phyloP scores from a whole-genome alignment of 2,888 invertebrate genomes.

The Parnassius orleans region DNA sequence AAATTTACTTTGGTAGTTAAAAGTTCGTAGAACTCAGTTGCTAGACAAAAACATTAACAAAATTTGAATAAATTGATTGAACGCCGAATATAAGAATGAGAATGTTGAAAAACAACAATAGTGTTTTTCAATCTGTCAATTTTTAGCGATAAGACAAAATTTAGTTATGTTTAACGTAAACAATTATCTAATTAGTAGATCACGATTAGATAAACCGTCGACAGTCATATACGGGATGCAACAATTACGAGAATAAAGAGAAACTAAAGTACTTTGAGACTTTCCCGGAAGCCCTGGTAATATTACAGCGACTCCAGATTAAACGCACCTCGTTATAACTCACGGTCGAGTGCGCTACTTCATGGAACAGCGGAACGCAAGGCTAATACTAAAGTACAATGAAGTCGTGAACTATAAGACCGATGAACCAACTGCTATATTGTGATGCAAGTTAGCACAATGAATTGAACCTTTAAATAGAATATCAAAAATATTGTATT shows the following conservation, averaged over 20 bases:
- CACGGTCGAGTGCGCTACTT: slow-evolving; percentile 27
- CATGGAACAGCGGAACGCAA: slow-evolving; percentile 20
- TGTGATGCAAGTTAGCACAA: too few relatives aligned
- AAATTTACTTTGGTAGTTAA: too few relatives aligned
- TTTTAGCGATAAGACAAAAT: too few relatives aligned
- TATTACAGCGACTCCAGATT: slow-evolving; percentile 22
- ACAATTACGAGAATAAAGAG: slow-evolving; percentile 20
- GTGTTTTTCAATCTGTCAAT: too few relatives aligned
- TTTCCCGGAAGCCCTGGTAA: slow-evolving; percentile 21
- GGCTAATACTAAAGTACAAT: slow-evolving; percentile 26
- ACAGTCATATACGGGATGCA: slow-evolving; percentile 15
- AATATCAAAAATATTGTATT: too few relatives aligned
- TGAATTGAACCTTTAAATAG: too few relatives aligned
- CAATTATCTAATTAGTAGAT: slow-evolving; percentile 1
- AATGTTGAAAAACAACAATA: too few relatives aligned
- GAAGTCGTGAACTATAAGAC: slow-evolving; percentile 6
- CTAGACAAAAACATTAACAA: too few relatives aligned
- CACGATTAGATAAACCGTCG: background rate
- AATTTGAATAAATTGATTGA: too few relatives aligned
- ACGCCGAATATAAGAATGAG: too few relatives aligned
- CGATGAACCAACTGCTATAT: too few relatives aligned
- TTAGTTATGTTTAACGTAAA: background rate
- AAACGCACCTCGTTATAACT: slow-evolving; percentile 21
- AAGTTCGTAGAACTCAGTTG: too few relatives aligned
- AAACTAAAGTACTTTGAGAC: slow-evolving; percentile 6